Evolutionary conservation across 2,113 vertebrate species (phyloP), one percentile per base, ranked within the genome.

Genomic region (Phalacrocorax brasilianus): DNA sequence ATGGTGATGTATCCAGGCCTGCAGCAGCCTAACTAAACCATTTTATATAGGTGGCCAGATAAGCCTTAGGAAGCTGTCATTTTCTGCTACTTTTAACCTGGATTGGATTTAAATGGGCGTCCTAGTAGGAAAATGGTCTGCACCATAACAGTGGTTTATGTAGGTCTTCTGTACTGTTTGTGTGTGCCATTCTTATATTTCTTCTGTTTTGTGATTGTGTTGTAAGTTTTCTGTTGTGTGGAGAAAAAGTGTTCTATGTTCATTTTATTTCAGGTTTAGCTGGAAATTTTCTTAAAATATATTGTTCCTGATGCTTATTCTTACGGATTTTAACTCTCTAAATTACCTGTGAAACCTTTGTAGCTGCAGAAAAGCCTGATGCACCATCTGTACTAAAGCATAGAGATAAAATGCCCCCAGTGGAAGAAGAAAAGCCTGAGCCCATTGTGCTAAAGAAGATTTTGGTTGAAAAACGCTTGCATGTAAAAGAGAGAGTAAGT

Each of bases 331-430:
- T 92, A 93, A 95, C 80, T 96, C 65, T 98, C 72, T 97, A 81
- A 97, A 94, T 98, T 96, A 96, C 97, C 96, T 97, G 58, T 98
- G 88, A 97, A 98, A 98, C 94, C 85, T 98, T 98, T 98, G 95
- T 98, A 97, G 95, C 91, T 97, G 97, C 96, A 98, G 98, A 98
- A 98, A 98, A 98, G 59, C 88, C 93, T 93, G 98, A 89, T 91
- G 93, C 70, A 82, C 61, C 97, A 61, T n/a, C 96, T 95, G 71
- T 93, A 97, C 85, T 97, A 98, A 98, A 98, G 92, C 96, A 89
- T 80, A 98, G 98, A 97, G 96, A 47, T 97, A 98, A 97, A 97
- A 97, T 97, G 65, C 89, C 91, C 49, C 53, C 94, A 83, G 90
- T 98, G 61, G 98, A 98, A 82, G 97, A 97, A 80, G 96, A 97